phyloP scores from a whole-genome alignment of 2,113 vertebrate species.

The Planiliza haematocheilus region DNA sequence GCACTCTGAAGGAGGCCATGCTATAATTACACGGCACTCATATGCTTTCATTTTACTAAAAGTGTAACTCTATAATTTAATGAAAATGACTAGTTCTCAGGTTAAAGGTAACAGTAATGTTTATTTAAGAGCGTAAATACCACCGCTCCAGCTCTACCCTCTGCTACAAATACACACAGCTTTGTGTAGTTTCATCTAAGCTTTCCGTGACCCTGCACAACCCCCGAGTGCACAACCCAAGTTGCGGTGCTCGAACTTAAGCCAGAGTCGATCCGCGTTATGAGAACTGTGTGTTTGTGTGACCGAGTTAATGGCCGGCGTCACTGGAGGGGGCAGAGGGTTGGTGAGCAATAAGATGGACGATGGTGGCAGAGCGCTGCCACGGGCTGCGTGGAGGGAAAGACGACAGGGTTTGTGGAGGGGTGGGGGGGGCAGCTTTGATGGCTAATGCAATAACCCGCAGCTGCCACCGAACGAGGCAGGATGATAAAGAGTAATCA shows the following conservation, averaged over 20 bases:
- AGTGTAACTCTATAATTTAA: background rate
- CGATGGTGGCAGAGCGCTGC: constrained; percentile 21
- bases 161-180: background rate
- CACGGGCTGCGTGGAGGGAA: constrained; percentile 6
- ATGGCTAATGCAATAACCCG: constrained; percentile 51
- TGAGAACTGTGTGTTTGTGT: constrained; percentile 36
- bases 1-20: background rate
- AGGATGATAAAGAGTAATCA: constrained; percentile 29
- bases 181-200: constrained; percentile 3
- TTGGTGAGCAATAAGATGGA: constrained; percentile 54
- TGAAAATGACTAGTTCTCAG: background rate
- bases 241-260: constrained; percentile 18
- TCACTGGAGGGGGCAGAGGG: constrained; percentile 41
- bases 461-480: constrained; percentile 25
- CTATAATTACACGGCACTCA: background rate
- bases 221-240: constrained; percentile 34
- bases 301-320: constrained; percentile 57
- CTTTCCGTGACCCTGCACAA: constrained; percentile 7
- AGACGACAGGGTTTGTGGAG: background rate
- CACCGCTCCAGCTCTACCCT: background rate
- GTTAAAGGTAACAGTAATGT: background rate
- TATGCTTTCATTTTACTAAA: background rate
- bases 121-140: no score
- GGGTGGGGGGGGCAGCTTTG: constrained; percentile 18
- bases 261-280: constrained; percentile 32